These are phyloP conservation scores for Rallus limicola DNA, from an alignment of 2,113 vertebrate genomes.

Conservation along the genomic window DNA sequence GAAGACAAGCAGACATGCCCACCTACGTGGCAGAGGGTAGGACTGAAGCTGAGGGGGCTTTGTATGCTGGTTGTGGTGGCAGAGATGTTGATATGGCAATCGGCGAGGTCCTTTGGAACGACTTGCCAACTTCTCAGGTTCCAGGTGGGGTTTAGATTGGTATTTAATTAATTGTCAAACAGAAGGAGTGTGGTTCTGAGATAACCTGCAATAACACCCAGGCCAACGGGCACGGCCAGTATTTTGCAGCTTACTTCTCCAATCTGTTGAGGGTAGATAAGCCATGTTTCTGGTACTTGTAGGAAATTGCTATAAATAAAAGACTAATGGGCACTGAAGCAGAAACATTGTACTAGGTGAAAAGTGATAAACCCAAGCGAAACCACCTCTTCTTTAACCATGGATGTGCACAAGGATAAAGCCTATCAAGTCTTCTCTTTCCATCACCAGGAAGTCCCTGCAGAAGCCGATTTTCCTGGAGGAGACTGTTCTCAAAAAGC, in stretches of 20 bases:
- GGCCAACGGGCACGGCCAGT: background rate
- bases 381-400: background rate
- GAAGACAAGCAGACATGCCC: background rate
- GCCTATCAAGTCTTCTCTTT: background rate
- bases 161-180: background rate
- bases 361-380: background rate
- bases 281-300: background rate
- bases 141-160: background rate
- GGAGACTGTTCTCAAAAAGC: background rate
- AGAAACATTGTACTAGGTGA: background rate
- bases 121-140: fast-evolving
- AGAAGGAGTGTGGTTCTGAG: background rate
- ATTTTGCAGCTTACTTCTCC: background rate
- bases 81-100: background rate
- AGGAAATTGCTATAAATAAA: background rate
- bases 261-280: background rate
- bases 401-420: background rate
- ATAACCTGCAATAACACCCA: background rate
- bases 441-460: background rate
- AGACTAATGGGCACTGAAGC: background rate
- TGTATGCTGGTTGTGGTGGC: background rate
- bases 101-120: background rate
- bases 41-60: background rate
- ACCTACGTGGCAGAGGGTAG: background rate
- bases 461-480: background rate